Evolutionary conservation across 1,140 invertebrate genomes (phyloP).

Genomic region (Brachionus plicatilis): DNA sequence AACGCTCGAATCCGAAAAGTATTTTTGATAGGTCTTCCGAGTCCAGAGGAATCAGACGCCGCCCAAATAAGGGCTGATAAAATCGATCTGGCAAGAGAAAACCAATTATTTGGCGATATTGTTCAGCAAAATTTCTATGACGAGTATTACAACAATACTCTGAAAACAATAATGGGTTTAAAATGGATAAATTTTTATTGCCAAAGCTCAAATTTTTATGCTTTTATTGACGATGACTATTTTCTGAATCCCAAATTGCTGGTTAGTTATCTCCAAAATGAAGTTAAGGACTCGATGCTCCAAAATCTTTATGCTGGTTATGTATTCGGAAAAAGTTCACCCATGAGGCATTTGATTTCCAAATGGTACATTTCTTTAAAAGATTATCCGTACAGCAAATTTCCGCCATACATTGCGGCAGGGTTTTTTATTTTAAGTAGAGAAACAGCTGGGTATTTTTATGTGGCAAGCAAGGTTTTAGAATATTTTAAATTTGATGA

Average conservation of each 20-base stretch:
- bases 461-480: slow-evolving; percentile 6
- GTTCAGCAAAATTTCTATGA: slow-evolving; percentile 32
- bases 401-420: slow-evolving; percentile 34
- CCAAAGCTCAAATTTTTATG: slow-evolving; percentile 8
- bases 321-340: slow-evolving; percentile 5
- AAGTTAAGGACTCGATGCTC: background rate
- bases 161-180: slow-evolving; percentile 21
- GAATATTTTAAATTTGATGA: slow-evolving; percentile 38
- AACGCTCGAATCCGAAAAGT: background rate
- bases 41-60: background rate
- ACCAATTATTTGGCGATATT: background rate
- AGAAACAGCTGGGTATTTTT: slow-evolving; percentile 14
- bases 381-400: slow-evolving; percentile 37
- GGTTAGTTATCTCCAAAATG: slow-evolving; percentile 13
- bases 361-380: slow-evolving; percentile 35
- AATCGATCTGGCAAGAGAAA: background rate
- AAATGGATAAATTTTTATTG: slow-evolving; percentile 30
- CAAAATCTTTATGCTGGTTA: slow-evolving; percentile 13
- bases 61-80: background rate
- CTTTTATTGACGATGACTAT: slow-evolving; percentile 39
- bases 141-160: slow-evolving; percentile 26
- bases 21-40: slow-evolving; percentile 23
- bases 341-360: background rate
- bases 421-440: slow-evolving; percentile 27
- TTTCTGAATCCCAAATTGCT: slow-evolving; percentile 14